These are phyloP conservation scores for Pipistrellus pygmaeus DNA, from an alignment of 2,797 vertebrate species.

Conservation along the genomic window DNA sequence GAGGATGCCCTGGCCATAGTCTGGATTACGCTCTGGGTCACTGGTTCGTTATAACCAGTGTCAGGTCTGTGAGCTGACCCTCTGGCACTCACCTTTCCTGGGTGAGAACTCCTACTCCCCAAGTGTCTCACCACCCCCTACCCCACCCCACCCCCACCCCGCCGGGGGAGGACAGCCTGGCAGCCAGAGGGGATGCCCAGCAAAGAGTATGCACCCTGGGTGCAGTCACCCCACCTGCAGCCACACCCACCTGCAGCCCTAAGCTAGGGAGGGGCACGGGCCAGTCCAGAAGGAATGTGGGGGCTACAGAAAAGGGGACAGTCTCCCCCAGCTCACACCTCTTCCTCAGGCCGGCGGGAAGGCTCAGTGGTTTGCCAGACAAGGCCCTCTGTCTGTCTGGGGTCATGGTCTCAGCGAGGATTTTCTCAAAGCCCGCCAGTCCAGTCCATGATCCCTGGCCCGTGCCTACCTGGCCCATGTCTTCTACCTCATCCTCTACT, in stretches of 20 bases:
- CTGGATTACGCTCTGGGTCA: not conserved
- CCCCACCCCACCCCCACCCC: too few relatives aligned
- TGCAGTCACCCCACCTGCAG: not conserved
- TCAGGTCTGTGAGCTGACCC: not conserved
- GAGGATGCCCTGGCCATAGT: not conserved
- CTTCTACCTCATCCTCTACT: not conserved
- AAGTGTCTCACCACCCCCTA: not conserved
- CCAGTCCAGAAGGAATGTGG: not conserved
- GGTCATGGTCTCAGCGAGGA: not conserved
- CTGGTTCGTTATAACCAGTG: not conserved
- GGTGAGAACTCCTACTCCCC: not conserved
- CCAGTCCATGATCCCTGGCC: not conserved
- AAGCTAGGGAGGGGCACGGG: not conserved
- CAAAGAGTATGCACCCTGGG: not conserved
- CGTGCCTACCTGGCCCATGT: not conserved
- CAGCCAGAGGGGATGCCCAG: not conserved
- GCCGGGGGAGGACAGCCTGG: not conserved
- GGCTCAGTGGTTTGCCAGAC: not conserved
- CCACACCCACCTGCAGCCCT: not conserved
- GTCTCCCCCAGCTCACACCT: not conserved
- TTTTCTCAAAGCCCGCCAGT: slow-evolving; percentile 5
- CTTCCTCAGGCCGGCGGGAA: not conserved
- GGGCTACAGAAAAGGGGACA: not conserved
- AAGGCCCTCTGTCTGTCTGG: not conserved
- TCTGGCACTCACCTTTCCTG: not conserved